These are phyloP conservation scores for Lysandra coridon DNA, from an alignment of 2,888 invertebrate genomes.

Conservation along the genomic window DNA sequence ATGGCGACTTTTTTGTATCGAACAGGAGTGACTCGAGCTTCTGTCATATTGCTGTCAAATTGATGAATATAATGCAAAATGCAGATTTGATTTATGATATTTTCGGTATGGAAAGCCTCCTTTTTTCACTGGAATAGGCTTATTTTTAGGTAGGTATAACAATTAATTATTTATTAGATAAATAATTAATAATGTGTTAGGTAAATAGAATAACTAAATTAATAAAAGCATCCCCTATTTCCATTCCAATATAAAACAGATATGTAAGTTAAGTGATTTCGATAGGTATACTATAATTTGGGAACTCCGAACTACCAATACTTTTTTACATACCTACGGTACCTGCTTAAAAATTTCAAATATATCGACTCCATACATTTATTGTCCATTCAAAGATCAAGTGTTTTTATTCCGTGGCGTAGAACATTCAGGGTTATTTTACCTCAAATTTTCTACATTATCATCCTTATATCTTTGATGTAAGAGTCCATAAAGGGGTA, in stretches of 20 bases:
- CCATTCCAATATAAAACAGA: not conserved
- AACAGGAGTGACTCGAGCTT: slow-evolving; percentile 49
- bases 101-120: not conserved
- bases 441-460: not conserved
- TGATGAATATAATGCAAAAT: not conserved
- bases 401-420: slow-evolving; percentile 61
- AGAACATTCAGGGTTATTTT: not conserved
- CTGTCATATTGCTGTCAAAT: slow-evolving; percentile 22
- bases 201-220: not conserved
- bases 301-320: no score
- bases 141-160: not conserved
- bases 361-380: slow-evolving; percentile 47
- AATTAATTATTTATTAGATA: no score
- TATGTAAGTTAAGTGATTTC: not conserved
- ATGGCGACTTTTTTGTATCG: slow-evolving; percentile 71
- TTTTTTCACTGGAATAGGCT: not conserved
- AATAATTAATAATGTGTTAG: no score
- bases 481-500: not conserved
- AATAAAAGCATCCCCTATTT: not conserved
- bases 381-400: slow-evolving; percentile 66
- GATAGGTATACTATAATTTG: not conserved
- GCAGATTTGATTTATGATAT: not conserved
- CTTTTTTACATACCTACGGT: not conserved
- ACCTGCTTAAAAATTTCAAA: not conserved
- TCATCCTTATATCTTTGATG: not conserved